Base-by-base conservation (phyloP, 1,140 invertebrate genomes). In the Dermatophagoides farinae region DNA sequence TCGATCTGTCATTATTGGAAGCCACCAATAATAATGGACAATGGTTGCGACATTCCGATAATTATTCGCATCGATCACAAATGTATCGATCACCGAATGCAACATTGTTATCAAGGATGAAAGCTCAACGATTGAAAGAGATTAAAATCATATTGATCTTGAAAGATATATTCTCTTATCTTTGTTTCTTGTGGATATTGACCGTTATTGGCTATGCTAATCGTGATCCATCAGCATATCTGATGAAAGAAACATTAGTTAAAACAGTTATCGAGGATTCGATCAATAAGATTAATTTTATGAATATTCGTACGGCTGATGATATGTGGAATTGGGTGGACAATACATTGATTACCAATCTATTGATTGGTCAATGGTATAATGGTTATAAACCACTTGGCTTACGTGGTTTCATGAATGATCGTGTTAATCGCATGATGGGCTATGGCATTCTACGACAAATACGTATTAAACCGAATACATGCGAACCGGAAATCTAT, bases 391-490 rank as follows among this genome's bases (percentile, higher is more conserved):
- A 74, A 23, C 75, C 77, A 0, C 70, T 75, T 61, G 69, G 72
- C 38, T 66, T 75, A n/a, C 64, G 75, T 58, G 77, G 77, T 6
- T 78, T 74, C 64, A 66, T 78, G 6, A 69, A 71, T 63, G 77
- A 78, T 66, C 70, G 73, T 58, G 71, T 72, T 11, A 75, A 74
- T 16, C 67, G 77, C 60, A 71, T 78, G 16, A 74, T 78, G 72
- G 77, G 77, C 20, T 77, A 77, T 66, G 76, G 71, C 16, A 70
- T 74, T 18, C 68, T 78, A 60, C 67, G 77, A 62, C 76, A 78
- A 67, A 67, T 75, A 1, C 66, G 77, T 61, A 66, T 72, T 1
- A 69, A 62, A 55, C 22, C 44, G 63, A 64, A 67, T 41, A 63
- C 67, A 31, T 68, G 65, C 55, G 62, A 65, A 40, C 65, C 68